Evolutionary conservation across 2,113 vertebrate genomes (phyloP), one percentile per base, ranked within the genome.

Genomic region (Callopanchax toddi): DNA sequence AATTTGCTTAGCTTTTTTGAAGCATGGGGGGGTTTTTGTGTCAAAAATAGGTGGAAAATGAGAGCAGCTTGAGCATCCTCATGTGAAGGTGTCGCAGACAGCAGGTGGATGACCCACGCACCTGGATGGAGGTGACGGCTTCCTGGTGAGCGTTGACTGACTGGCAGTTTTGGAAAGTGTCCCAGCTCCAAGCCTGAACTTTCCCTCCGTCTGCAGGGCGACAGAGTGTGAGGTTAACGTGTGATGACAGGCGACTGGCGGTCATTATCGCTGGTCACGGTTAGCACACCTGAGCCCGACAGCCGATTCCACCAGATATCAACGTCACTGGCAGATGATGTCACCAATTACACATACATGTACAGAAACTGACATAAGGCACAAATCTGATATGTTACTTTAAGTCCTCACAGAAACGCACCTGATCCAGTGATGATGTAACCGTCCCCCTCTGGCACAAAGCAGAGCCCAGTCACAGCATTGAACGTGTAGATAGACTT

Each of bases 401-500:
- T 23, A 34, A 58, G 52, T 54, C 21, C 25, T 48, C 57, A 26
- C 29, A 55, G 34, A 67, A 32, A 73, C 79, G 23, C 61, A 93
- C 92, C 92, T 91, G 92, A 93, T 61, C 92, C 92, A 7, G 90
- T 90, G 72, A 92, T 71, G 69, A 92, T 89, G 80, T 87, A 91
- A 61, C 91, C 92, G 1, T 86, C 72, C 37, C 74, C 89, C 73
- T 92, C 91, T 1, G 91, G 83, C 76, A 89, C 75, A 54, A 93
- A 93, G 72, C 89, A 91, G 49, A 93, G 76, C 16, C 91, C 88
- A 4, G 89, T 87, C 76, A 93, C 88, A 1, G 87, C 71, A 11
- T 91, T 93, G 81, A 92, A 93, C 0, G 92, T 93, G 89, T 93
- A 93, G 82, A 93, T 71, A 36, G 91, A 93, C 70, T 92, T 93